A percentile compares a stretch with the other conserved stretches of the same genome.
Conservation (phyloP, 2,888 invertebrate species). For the Aleiodes alternator region DNA sequence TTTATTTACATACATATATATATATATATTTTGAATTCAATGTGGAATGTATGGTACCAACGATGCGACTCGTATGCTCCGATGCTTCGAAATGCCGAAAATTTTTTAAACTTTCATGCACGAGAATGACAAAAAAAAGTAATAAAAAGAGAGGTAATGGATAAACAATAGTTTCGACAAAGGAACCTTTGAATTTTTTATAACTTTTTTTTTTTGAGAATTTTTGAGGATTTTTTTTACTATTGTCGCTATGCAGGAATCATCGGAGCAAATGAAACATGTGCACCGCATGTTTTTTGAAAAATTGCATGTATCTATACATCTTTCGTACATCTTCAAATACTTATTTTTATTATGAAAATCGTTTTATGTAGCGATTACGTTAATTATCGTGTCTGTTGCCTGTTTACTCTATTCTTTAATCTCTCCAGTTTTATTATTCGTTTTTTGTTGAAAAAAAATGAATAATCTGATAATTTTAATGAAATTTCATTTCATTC, state of each 20-base stretch:
- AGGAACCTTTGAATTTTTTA: not conserved
- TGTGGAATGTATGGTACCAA: slow-evolving; percentile 15
- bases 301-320: slow-evolving; percentile 27
- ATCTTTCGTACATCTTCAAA: slow-evolving; percentile 8
- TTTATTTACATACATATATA: too few relatives aligned
- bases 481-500: too few relatives aligned
- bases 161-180: slow-evolving; percentile 2
- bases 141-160: slow-evolving; percentile 1
- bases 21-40: too few relatives aligned
- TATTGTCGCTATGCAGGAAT: not conserved
- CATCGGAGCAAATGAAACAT: slow-evolving; percentile 32
- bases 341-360: not conserved
- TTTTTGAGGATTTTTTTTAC: not conserved
- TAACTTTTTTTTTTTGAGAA: not conserved
- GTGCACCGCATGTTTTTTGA: slow-evolving; percentile 41
- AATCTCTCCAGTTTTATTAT: too few relatives aligned
- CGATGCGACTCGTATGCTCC: slow-evolving; percentile 3
- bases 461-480: too few relatives aligned
- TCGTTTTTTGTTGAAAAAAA: too few relatives aligned
- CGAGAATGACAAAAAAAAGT: not conserved
- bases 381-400: not conserved
- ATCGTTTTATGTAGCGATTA: not conserved
- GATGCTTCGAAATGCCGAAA: slow-evolving; percentile 7
- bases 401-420: too few relatives aligned
- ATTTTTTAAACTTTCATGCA: slow-evolving; percentile 2